These are phyloP conservation scores for Salvator merianae DNA, from an alignment of 2,113 vertebrate species.

Conservation along the genomic window DNA sequence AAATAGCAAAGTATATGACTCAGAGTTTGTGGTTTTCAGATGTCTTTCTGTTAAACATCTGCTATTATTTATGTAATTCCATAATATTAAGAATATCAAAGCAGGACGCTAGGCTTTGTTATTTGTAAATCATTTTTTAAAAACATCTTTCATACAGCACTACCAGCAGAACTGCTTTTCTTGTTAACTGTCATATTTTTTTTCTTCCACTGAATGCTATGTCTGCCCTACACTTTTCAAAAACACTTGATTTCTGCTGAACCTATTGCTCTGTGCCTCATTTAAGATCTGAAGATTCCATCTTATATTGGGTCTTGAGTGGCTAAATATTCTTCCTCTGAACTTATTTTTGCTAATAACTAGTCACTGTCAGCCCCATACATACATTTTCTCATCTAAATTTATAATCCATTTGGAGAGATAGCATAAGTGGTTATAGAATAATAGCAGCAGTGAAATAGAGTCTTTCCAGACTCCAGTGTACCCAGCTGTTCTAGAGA, in stretches of 20 bases:
- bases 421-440: background rate
- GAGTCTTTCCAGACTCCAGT: background rate
- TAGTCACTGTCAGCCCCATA: background rate
- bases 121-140: background rate
- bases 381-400: background rate
- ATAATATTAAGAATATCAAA: conserved; percentile 6
- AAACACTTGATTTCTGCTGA: background rate
- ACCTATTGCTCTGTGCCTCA: too few species aligned
- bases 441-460: background rate
- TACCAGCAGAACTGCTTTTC: background rate
- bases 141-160: background rate
- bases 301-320: background rate
- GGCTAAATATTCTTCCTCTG: background rate
- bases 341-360: background rate
- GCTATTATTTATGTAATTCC: conserved; percentile 4
- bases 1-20: conserved; percentile 9
- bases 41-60: background rate
- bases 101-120: background rate
- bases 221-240: background rate
- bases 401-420: background rate
- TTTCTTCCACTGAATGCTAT: background rate
- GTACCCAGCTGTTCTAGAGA: background rate
- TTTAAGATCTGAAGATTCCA: background rate
- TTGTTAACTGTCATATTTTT: background rate
- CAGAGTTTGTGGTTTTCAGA: background rate